Percentiles rank a stretch among this genome's conserved stretches.
These are phyloP conservation scores for Entomyzon cyanotis DNA, from an alignment of 2,113 vertebrate genomes.

Conservation along the genomic window DNA sequence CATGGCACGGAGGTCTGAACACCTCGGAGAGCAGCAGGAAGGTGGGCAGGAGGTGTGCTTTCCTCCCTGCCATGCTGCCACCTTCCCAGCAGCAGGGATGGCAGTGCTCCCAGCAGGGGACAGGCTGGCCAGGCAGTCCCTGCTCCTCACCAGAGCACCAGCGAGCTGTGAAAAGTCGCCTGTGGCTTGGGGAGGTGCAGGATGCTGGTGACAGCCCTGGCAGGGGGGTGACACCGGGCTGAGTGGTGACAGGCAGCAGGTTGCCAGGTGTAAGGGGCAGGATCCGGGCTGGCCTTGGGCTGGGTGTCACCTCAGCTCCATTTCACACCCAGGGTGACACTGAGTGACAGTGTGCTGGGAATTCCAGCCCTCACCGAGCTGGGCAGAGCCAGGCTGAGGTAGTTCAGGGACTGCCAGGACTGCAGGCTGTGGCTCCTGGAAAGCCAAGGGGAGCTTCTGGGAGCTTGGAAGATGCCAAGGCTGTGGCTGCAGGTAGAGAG, in stretches of 20 bases:
- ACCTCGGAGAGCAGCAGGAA: neutral
- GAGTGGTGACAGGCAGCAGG: neutral
- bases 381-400: neutral
- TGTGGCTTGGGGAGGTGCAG: neutral
- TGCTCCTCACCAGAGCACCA: neutral
- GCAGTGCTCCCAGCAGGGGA: neutral
- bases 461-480: fast-evolving
- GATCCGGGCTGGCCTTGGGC: neutral
- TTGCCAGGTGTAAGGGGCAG: neutral
- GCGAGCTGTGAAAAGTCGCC: fast-evolving
- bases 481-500: neutral
- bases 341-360: fast-evolving
- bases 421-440: neutral
- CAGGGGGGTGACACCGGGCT: neutral
- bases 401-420: neutral
- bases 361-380: neutral
- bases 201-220: neutral
- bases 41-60: neutral
- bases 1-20: fast-evolving
- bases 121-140: neutral
- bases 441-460: neutral
- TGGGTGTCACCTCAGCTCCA: neutral
- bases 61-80: neutral
- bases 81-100: neutral
- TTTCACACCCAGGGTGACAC: neutral